Base-by-base conservation (phyloP, 2,888 invertebrate genomes). In the Neoascia interrupta region DNA sequence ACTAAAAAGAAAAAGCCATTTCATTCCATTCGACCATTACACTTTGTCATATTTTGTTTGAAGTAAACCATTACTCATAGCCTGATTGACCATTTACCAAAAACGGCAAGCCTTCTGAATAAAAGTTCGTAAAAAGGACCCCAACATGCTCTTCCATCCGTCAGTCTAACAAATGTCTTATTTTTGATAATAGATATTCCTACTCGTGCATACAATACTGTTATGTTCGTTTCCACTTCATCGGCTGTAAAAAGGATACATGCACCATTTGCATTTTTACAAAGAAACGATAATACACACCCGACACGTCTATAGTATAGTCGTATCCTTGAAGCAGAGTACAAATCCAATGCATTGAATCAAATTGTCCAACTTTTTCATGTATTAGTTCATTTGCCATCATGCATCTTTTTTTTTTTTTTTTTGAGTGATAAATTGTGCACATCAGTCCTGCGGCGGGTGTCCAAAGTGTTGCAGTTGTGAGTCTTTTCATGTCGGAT, bases 151-250 rank as follows among this genome's bases (percentile, higher is more conserved):
- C 60, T 34, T 11, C 31, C 60, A 61, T 74, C 54, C 54, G 69
- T 68, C 74, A 74, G 39, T 49, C 19, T 11, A 41, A 49, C 68
- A 54, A 74, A 74, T 69, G 60, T 74, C 74, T 69, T 74, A 47
- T 54, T 68, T 69, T 47, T 69, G 74, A 61, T 54, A 61, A 54
- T 37, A 53, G 23, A 49, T 13, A 68, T 16, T 11, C 36, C n/a
- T 10, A 34, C 43, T 49, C 54, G 36, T 51, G 18, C 51, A 13
- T 60, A n/a, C 23, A 36, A 18, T n/a, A 13, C 18, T 37, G 5
- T 3, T 43, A 37, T 54, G 61, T 49, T 18, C 41, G 21, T 60
- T 45, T 37, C 23, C 53, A 31, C 19, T 58, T 60, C 28, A 60
- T 66, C 18, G 41, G 28, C 31, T 34, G n/a, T 18, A 18, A n/a